A percentile compares a stretch with the other conserved stretches of the same genome.
Conservation (phyloP, 1,140 invertebrate species). For the Drosophila dunni region DNA sequence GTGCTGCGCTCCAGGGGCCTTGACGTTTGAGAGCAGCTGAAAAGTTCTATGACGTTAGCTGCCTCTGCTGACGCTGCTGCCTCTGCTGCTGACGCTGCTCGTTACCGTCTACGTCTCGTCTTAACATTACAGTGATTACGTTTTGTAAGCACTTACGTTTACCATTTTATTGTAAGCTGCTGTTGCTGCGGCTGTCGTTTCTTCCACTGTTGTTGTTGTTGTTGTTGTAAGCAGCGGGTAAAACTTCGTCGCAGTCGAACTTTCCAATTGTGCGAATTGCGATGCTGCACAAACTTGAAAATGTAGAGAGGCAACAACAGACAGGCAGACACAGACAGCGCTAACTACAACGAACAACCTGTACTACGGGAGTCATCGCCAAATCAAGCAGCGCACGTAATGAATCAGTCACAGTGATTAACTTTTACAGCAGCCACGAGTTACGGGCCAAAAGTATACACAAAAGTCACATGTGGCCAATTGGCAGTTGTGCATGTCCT, state of each 20-base stretch:
- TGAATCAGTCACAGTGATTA: conserved; percentile 77
- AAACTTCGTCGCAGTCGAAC: conserved; percentile 43
- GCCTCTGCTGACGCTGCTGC: conserved; percentile 1
- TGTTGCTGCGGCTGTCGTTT: background rate
- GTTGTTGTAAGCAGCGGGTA: conserved; percentile 28
- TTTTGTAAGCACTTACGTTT: conserved; percentile 72
- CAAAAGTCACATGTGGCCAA: conserved; percentile 41
- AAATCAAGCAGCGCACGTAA: conserved; percentile 75
- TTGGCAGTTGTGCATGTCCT: conserved; percentile 20
- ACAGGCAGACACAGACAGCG: conserved; percentile 15
- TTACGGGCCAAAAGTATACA: conserved; percentile 31
- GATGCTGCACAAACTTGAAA: conserved; percentile 38
- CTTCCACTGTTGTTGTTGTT: conserved; percentile 3
- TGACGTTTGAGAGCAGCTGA: conserved; percentile 63
- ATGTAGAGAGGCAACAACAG: conserved; percentile 34
- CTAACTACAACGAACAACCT: conserved; percentile 24
- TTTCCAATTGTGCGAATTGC: conserved; percentile 65
- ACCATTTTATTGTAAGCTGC: conserved; percentile 70
- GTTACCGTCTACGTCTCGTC: conserved; percentile 48
- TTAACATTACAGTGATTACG: conserved; percentile 79
- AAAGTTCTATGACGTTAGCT: conserved; percentile 65
- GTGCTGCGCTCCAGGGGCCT: conserved; percentile 58
- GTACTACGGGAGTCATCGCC: conserved; percentile 36
- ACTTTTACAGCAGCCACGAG: conserved; percentile 58
- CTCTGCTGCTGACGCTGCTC: conserved; percentile 11